Conservation (phyloP, 2,888 invertebrate genomes). For the Colostygia pectinataria region DNA sequence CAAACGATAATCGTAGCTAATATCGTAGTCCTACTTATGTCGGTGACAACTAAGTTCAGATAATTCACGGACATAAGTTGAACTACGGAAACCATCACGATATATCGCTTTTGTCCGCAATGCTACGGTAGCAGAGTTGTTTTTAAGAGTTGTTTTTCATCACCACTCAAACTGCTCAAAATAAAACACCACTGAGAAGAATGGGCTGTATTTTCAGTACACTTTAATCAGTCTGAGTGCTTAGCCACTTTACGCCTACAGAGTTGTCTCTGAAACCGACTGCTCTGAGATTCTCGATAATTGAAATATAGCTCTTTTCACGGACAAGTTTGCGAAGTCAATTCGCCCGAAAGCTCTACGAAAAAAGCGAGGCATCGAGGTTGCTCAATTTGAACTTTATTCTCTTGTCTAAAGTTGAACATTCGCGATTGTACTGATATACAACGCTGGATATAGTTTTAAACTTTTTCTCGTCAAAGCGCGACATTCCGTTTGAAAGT, state of each 20-base stretch:
- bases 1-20: no score
- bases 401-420: conserved; percentile 14
- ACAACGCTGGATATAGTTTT: conserved; percentile 19
- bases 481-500: conserved; percentile 15
- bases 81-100: no score
- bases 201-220: neutral
- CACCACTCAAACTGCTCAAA: no score
- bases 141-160: no score
- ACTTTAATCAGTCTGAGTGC: conserved; percentile 6
- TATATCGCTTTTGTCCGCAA: no score
- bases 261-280: neutral
- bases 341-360: conserved; percentile 7
- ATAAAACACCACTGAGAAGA: no score
- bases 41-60: no score
- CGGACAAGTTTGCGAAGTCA: conserved; percentile 16
- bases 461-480: conserved; percentile 26
- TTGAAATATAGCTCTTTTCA: conserved; percentile 14
- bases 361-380: conserved; percentile 3
- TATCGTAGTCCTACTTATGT: no score
- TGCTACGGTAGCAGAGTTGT: no score
- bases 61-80: no score
- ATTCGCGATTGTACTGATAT: conserved; percentile 18
- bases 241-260: conserved; percentile 1
- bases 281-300: conserved; percentile 1
- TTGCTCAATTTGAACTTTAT: no score